Evolutionary conservation across 2,113 vertebrate genomes (phyloP).

Genomic region (Tapirus terrestris): DNA sequence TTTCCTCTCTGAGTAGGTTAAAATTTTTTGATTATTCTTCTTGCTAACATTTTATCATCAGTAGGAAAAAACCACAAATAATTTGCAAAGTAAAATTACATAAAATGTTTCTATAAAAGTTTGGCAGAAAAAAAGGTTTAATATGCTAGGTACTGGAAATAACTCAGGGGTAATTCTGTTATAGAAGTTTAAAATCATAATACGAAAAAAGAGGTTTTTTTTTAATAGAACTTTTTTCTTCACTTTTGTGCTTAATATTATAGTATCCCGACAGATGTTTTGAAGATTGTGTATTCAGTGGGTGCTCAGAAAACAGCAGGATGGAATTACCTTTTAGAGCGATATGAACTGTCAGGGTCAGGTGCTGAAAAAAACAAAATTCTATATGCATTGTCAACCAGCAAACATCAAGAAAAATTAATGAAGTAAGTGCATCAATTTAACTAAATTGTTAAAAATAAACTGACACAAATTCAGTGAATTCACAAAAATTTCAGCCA

Average conservation of each 20-base stretch:
- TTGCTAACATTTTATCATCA: conserved; percentile 12
- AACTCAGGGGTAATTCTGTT: conserved; percentile 3
- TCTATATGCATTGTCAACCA: conserved; percentile 60
- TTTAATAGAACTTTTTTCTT: not conserved
- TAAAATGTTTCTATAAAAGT: conserved; percentile 23
- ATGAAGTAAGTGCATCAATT: conserved; percentile 57
- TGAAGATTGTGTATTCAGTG: conserved; percentile 44
- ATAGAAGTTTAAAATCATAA: not conserved
- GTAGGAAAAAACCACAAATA: not conserved
- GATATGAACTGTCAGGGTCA: conserved; percentile 57
- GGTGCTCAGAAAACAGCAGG: conserved; percentile 62
- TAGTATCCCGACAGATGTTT: conserved; percentile 64
- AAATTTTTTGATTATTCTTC: conserved; percentile 24
- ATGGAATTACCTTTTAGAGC: conserved; percentile 72
- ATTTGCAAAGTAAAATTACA: conserved; percentile 1
- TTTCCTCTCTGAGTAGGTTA: not conserved
- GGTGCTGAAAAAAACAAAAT: conserved; percentile 69
- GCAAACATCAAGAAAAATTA: conserved; percentile 59
- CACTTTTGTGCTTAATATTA: conserved; percentile 5
- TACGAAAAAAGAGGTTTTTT: not conserved
- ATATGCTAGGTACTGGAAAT: not conserved
- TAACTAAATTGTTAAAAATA: conserved; percentile 41
- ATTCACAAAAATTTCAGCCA: not conserved
- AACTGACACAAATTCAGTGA: not conserved
- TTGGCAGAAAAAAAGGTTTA: not conserved